These are phyloP conservation scores for Halichoeres trimaculatus DNA, from an alignment of 2,113 vertebrate species.

Conservation along the genomic window DNA sequence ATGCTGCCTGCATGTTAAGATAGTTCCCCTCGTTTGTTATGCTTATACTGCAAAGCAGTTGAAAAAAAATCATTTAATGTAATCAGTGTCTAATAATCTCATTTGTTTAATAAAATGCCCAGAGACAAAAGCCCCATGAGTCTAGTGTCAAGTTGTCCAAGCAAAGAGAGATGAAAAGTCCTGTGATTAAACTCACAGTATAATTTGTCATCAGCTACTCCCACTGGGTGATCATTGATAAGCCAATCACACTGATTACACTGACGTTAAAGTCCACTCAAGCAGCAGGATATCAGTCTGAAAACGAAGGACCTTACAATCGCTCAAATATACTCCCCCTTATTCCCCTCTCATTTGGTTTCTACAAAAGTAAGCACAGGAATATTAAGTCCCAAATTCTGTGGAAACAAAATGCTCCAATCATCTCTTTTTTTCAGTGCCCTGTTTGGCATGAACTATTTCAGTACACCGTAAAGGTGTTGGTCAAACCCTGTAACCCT, in stretches of 20 bases:
- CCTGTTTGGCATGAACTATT: no score
- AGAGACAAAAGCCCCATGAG: not conserved
- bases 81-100: not conserved
- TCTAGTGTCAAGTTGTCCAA: constrained; percentile 1
- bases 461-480: no score
- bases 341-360: constrained; percentile 13
- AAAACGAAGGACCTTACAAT: not conserved
- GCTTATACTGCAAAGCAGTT: not conserved
- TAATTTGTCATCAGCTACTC: constrained; percentile 14
- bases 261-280: not conserved
- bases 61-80: not conserved
- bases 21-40: not conserved
- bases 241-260: constrained; percentile 7
- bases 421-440: no score
- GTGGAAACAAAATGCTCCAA: no score
- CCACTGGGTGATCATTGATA: constrained; percentile 15
- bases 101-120: not conserved
- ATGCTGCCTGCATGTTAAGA: not conserved
- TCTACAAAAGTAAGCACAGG: not conserved
- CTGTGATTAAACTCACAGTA: constrained; percentile 7
- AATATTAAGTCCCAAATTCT: not conserved
- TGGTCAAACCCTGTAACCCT: no score
- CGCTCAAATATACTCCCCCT: constrained; percentile 1
- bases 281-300: constrained; percentile 15
- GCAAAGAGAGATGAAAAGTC: not conserved